phyloP scores from a whole-genome alignment of 2,113 vertebrate genomes.

The Peucedramus taeniatus region DNA sequence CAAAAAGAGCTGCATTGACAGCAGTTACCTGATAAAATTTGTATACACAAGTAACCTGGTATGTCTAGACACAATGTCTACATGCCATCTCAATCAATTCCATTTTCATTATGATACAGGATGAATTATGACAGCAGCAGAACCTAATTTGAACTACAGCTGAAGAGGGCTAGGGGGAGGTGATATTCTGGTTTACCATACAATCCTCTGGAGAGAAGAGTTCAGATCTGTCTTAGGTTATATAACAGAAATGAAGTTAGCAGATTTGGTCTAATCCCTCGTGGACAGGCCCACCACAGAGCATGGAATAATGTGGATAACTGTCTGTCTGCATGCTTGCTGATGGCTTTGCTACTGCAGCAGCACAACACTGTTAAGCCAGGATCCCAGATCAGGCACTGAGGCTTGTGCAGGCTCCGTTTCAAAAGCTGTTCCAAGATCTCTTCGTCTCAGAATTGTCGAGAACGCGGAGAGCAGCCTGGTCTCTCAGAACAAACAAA shows the following conservation, averaged over 20 bases:
- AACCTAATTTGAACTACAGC: slow-evolving; percentile 36
- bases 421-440: not conserved
- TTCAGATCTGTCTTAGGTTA: slow-evolving; percentile 53
- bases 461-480: not conserved
- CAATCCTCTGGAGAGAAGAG: slow-evolving; percentile 17
- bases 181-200: slow-evolving; percentile 14
- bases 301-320: slow-evolving; percentile 26
- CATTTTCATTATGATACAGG: not conserved
- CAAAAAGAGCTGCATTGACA: not conserved
- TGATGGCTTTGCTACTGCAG: not conserved
- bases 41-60: not conserved
- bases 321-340: not conserved
- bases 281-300: slow-evolving; percentile 50
- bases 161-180: slow-evolving; percentile 14
- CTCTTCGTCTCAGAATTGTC: not conserved
- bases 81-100: not conserved
- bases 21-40: not conserved
- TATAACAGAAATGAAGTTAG: slow-evolving; percentile 55
- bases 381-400: not conserved
- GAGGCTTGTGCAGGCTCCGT: not conserved
- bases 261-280: slow-evolving; percentile 57
- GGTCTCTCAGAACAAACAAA: not conserved
- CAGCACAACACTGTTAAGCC: not conserved
- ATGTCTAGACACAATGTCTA: not conserved
- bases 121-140: slow-evolving; percentile 9